Percentiles rank a stretch among this genome's conserved stretches.
Evolutionary conservation across 2,888 invertebrate genomes (phyloP).

Genomic region (Philaethria dido): DNA sequence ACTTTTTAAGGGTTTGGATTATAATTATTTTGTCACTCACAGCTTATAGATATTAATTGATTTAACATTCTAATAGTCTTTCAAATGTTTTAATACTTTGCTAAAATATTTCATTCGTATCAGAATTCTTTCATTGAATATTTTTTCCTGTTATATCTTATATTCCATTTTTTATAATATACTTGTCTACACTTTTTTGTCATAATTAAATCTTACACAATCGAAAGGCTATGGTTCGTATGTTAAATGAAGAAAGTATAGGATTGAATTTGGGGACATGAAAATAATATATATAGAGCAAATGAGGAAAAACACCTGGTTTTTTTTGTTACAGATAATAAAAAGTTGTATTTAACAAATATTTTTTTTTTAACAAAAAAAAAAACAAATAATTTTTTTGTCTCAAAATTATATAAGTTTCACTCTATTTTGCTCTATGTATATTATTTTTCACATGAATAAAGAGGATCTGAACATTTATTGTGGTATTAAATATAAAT

Average conservation of each 20-base stretch:
- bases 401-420: no score
- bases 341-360: no score
- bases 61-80: no score
- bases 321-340: background rate
- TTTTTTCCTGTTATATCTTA: no score
- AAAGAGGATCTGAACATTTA: slow-evolving; percentile 17
- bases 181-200: no score
- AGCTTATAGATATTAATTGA: background rate
- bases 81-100: background rate
- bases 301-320: background rate
- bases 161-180: no score
- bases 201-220: no score
- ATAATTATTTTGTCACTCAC: background rate
- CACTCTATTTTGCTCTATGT: background rate
- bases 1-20: background rate
- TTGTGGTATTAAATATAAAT: slow-evolving; percentile 21
- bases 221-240: background rate
- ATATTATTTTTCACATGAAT: background rate
- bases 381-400: no score
- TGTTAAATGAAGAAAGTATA: background rate
- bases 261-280: background rate
- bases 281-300: background rate
- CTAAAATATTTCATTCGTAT: background rate
- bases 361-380: no score
- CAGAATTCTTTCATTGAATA: background rate